Base-by-base conservation (phyloP, 2,888 invertebrate genomes). In the Clepsis dumicolana region DNA sequence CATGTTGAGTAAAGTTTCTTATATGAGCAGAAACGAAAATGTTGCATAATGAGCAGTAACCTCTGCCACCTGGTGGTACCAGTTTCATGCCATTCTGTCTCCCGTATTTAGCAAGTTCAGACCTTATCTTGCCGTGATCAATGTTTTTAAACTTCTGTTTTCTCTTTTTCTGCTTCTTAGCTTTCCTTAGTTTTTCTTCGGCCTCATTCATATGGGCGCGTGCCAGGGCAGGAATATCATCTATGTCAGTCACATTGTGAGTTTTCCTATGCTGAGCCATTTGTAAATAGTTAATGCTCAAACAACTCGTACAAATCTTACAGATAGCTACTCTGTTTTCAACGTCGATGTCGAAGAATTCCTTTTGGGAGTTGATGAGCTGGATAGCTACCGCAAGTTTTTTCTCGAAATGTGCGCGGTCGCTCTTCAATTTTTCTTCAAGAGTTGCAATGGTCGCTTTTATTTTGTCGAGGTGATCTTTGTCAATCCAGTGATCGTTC, bases 21-120 rank as follows among this genome's bases (percentile, higher is more conserved):
- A 80, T 82, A 56, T 80, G 74, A 1, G 81, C 80, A 0, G 83
- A 80, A 4, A 89, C 62, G 18, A 73, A 74, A n/a, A 74, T 75
- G 35, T 84, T 77, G 69, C 90, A 91, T 7, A 89, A 10, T 0
- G 65, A 73, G 61, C 90, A 91, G 66, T 81, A 87, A 0, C 85
- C 88, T 64, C 79, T 81, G 48, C 80, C 77, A 0, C 87, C 89
- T 0, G 83, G 84, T 24, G 75, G 71, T 63, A 84, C 86, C n/a
- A 89, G 67, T 73, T 80, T 88, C 4, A 91, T 87, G 41, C 68
- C 78, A 64, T 87, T 75, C 5, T 74, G 67, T 69, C 73, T 82
- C 1, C 87, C 89, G 74, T 79, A 90, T 41, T 75, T 70, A 1
- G 85, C 79, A 8, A 87, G 62, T 53, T 84, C 78, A 0, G 78